Evolutionary conservation across 1,140 invertebrate species (phyloP), one percentile per base, ranked within the genome.

Genomic region (Chrysoperla carnea): DNA sequence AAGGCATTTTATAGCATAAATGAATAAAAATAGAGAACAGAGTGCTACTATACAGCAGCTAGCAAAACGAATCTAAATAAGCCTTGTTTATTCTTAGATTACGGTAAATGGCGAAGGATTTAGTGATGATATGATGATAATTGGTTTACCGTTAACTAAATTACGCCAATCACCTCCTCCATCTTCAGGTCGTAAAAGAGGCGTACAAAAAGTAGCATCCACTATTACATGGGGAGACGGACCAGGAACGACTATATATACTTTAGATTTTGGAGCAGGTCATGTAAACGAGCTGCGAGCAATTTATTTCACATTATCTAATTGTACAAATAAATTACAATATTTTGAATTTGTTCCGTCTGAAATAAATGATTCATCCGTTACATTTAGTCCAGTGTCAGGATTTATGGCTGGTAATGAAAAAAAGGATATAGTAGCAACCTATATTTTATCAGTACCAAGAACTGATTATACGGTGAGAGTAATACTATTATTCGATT

Each of bases 331-430:
- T 36, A 1, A 29, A 36, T 29, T 42, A 31, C n/a, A 39, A 45
- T 46, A 47, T 48, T 23, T 36, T 57, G 4, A 38, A 23, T 33
- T 57, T 58, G 45, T 44, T 48, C 6, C 56, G 5, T 3, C 2
- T 23, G 17, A 23, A 3, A 23, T 23, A 5, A 2, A 23, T 23
- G 17, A 5, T 3, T 23, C 17, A 23, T 23, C 17, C 5, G 5
- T 23, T 3, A 23, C 17, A 23, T 23, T 23, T 23, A 23, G 17
- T 23, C 17, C 56, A 6, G 39, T 41, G 27, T 39, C 55, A 15
- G 56, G 56, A 4, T 55, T 57, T 45, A 45, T 58, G 17, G 52
- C 48, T 40, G 55, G 55, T 1, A 7, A 28, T 12, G 36, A 48
- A 6, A 45, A 8, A 6, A 58, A 58, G 36, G 53, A 58, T 36